Evolutionary conservation across 2,113 vertebrate species (phyloP), one percentile per base, ranked within the genome.

Genomic region (Rousettus leschenaultii): DNA sequence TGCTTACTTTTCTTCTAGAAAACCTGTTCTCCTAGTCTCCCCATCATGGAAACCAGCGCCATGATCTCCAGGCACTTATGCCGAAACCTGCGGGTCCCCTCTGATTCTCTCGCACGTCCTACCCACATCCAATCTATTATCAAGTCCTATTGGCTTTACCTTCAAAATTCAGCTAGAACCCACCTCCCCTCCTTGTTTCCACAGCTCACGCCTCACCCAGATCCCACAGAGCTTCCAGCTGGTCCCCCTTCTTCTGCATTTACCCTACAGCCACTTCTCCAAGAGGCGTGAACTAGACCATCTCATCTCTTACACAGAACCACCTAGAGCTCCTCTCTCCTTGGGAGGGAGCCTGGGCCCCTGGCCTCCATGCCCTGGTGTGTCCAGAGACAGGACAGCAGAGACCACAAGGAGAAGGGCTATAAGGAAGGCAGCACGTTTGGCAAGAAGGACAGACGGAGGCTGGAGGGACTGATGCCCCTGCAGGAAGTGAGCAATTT

Each of bases 241-340:
- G 13, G 30, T 7, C 59, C n/a, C 51, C 30, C 7, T 24, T 51
- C 79, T 38, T 28, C 59, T 6, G 14, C 0, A 5, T 22, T 6
- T 16, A 33, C 38, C 70, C 57, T 6, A 88, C 19, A 45, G 70
- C 14, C 65, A 55, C 24, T 30, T 30, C 26, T 28, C 84, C 65
- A 53, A 24, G 14, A 30, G 11, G 21, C 7, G 0, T 3, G 35
- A 33, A 55, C 26, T 43, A 51, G 55, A 77, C 15, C 28, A 18
- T 1, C 0, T 10, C 1, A 3, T 22, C n/a, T 57, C 73, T 24
- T 6, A 11, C 26, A 35, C 2, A 4, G 30, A n/a, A 65, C 22
- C 10, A 30, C 83, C 55, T 7, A 6, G 40, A 5, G 14, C 3
- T 38, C 26, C 75, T 14, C 65, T 5, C 38, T 38, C n/a, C 26